Percentiles rank a stretch among this genome's conserved stretches.
Conservation (phyloP, 2,797 vertebrate genomes). For the Microcaecilia unicolor region DNA sequence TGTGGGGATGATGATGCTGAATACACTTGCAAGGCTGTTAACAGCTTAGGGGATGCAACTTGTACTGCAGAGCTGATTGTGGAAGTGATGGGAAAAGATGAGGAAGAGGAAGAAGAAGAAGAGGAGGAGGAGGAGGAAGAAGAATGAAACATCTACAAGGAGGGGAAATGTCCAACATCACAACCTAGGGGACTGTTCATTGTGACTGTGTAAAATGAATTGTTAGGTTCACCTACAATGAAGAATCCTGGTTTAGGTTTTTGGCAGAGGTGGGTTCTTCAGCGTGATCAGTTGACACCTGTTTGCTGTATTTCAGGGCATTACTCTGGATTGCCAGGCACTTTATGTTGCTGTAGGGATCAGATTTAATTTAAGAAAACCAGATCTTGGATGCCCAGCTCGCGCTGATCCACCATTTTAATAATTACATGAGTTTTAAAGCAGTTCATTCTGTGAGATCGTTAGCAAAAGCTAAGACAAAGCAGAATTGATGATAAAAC, state of each 20-base stretch:
- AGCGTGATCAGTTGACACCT: slow-evolving; percentile 39
- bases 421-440: too few species aligned
- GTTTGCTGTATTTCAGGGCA: slow-evolving; percentile 45
- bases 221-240: slow-evolving; percentile 51
- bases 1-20: slow-evolving; percentile 89
- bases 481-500: too few species aligned
- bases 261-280: slow-evolving; percentile 24
- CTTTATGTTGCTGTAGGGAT: slow-evolving; percentile 22
- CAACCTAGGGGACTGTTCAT: slow-evolving; percentile 46
- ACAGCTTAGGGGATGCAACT: slow-evolving; percentile 88
- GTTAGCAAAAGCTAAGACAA: too few species aligned
- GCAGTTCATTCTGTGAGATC: too few species aligned
- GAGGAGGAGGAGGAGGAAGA: slow-evolving; percentile 48
- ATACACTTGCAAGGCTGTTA: slow-evolving; percentile 94
- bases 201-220: slow-evolving; percentile 44
- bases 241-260: slow-evolving; percentile 27
- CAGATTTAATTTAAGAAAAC: slow-evolving; percentile 34
- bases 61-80: slow-evolving; percentile 92
- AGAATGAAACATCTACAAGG: slow-evolving; percentile 26
- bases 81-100: slow-evolving; percentile 83
- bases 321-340: slow-evolving; percentile 45
- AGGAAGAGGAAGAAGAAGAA: slow-evolving; percentile 67
- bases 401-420: too few species aligned
- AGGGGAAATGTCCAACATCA: slow-evolving; percentile 34
- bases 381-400: slow-evolving; percentile 31